Base-by-base conservation (phyloP, 2,797 vertebrate genomes). In the Nothura maculosa region DNA sequence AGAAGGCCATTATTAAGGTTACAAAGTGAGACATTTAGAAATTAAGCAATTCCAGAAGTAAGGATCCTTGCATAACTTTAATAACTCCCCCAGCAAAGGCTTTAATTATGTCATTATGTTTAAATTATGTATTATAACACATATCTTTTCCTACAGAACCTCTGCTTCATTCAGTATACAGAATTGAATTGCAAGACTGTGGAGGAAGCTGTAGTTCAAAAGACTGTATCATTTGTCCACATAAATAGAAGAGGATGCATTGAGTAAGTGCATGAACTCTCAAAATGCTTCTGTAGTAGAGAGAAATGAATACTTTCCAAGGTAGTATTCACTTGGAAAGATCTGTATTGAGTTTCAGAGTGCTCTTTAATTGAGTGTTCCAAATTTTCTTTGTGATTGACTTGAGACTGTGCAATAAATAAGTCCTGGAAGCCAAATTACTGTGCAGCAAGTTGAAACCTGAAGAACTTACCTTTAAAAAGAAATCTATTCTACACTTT, bases 291-390 rank as follows among this genome's bases (percentile, higher is more conserved):
- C 58, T 16, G n/a, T 63, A 9, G 52, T 62, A 64, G 54, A 42
- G 3, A 11, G 3, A 78, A n/a, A 48, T 64, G 27, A 88, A 77
- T 40, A 20, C 4, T 52, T 25, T n/a, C 11, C 47, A 48, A 48
- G 47, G 47, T 24, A 48, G 47, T 48, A 48, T 48, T 48, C 47
- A 48, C 32, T 62, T 82, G 43, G 66, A 79, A 82, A 24, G 9
- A 24, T 0, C 0, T n/a, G 12, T 76, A 10, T 42, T 73, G 42
- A 2, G 1, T 54, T 80, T 85, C 57, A 73, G 27, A 73, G 3
- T 34, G 7, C 32, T 79, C 57, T 52, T 62, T 66, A 87, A 32
- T 9, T 50, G 10, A 8, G 5, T 58, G 10, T n/a, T 73, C 43
- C 40, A 58, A 70, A 38, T 70, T 42, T 68, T 74, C 32, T 64